Evolutionary conservation across 2,888 invertebrate species (phyloP).

Genomic region (Cinara cedri): DNA sequence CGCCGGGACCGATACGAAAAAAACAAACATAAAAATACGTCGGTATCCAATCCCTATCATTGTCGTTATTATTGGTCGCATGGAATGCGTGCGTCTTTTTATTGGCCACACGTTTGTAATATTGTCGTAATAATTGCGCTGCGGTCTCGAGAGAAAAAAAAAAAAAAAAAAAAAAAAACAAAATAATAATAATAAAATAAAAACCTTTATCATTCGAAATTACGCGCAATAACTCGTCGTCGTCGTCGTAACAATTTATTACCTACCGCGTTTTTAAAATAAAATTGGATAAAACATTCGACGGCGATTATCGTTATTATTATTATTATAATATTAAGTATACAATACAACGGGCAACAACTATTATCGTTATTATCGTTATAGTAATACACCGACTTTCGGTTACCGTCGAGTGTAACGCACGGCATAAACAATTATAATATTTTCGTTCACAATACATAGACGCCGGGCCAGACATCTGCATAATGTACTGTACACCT

Average conservation of each 20-base stretch:
- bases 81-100: not conserved
- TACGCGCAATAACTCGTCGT: not conserved
- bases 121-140: not conserved
- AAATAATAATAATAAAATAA: too few relatives aligned
- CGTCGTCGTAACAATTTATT: not conserved
- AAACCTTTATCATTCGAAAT: slow-evolving; percentile 14
- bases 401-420: not conserved
- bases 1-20: too few relatives aligned
- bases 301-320: not conserved
- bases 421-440: too few relatives aligned
- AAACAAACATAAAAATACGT: too few relatives aligned
- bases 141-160: not conserved
- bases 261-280: not conserved
- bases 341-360: not conserved
- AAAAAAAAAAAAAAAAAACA: too few relatives aligned
- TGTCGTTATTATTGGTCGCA: too few relatives aligned
- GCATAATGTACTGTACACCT: too few relatives aligned
- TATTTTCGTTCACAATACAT: too few relatives aligned
- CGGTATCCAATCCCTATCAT: too few relatives aligned
- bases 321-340: not conserved
- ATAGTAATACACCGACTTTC: not conserved
- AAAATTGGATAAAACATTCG: not conserved
- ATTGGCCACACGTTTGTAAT: too few relatives aligned
- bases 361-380: not conserved
- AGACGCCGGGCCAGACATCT: too few relatives aligned